Evolutionary conservation across 2,888 invertebrate species (phyloP).

Genomic region (Thecophora atra): DNA sequence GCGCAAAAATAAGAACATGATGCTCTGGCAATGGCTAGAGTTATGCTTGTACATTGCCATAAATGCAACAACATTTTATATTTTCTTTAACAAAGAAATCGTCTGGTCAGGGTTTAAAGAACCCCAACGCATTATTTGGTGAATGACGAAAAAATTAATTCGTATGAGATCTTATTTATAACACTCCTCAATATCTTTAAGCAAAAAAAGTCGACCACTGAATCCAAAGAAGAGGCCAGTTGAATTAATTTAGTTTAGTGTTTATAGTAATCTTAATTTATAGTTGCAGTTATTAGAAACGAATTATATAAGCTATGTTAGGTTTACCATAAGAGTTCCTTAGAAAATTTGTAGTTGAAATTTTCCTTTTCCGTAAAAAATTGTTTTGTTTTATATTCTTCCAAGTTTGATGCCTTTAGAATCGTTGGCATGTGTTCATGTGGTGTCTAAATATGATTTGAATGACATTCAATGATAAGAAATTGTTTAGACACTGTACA

Average conservation of each 20-base stretch:
- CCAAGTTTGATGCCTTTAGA: background rate
- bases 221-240: background rate
- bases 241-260: background rate
- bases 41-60: conserved; percentile 69
- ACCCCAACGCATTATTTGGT: conserved; percentile 91
- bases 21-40: conserved; percentile 54
- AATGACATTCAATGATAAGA: conserved; percentile 13
- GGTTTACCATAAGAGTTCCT: no score
- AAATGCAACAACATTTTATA: conserved; percentile 76
- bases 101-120: conserved; percentile 78
- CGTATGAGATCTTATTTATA: background rate
- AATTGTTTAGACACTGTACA: background rate
- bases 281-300: no score
- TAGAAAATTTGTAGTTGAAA: no score
- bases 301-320: no score
- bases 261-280: no score
- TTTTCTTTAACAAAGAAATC: conserved; percentile 83
- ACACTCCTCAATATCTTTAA: no score
- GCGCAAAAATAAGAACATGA: conserved; percentile 40
- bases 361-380: background rate
- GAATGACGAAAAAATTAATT: conserved; percentile 47
- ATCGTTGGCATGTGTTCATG: background rate
- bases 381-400: background rate
- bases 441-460: background rate
- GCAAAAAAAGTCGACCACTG: background rate